phyloP scores from a whole-genome alignment of 2,797 vertebrate species.

The Hemitrygon akajei region DNA sequence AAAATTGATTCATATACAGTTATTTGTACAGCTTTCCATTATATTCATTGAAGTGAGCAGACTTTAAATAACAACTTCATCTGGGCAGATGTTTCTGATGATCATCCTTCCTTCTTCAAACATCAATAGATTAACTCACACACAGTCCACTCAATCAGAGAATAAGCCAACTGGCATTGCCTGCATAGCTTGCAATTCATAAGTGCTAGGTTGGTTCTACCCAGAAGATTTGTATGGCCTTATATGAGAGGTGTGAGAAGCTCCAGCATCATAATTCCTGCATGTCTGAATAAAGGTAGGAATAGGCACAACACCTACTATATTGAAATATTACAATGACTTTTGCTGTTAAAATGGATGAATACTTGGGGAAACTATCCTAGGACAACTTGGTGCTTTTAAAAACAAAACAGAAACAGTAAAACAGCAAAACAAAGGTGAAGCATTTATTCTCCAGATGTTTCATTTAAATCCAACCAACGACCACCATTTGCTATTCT shows the following conservation, averaged over 20 bases:
- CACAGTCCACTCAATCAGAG: background rate
- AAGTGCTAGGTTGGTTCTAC: background rate
- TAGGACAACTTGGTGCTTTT: background rate
- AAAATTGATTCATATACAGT: background rate
- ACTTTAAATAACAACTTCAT: background rate
- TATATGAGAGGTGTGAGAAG: too few relatives aligned
- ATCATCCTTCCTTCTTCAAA: background rate
- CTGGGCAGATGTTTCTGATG: background rate
- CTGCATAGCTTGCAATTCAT: background rate
- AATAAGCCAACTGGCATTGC: background rate
- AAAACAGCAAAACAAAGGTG: background rate
- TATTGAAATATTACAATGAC: background rate
- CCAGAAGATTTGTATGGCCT: background rate
- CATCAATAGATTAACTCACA: background rate
- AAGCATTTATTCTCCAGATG: background rate
- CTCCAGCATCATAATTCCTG: background rate
- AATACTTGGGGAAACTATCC: background rate
- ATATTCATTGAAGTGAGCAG: background rate
- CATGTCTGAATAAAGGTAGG: background rate
- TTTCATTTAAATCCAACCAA: background rate
- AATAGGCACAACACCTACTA: background rate
- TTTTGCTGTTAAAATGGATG: background rate
- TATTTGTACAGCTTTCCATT: background rate
- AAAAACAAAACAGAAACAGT: background rate
- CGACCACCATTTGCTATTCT: background rate